Evolutionary conservation across 2,888 invertebrate species (phyloP), one percentile per base, ranked within the genome.

Genomic region (Hirtodrosophila trivittata): DNA sequence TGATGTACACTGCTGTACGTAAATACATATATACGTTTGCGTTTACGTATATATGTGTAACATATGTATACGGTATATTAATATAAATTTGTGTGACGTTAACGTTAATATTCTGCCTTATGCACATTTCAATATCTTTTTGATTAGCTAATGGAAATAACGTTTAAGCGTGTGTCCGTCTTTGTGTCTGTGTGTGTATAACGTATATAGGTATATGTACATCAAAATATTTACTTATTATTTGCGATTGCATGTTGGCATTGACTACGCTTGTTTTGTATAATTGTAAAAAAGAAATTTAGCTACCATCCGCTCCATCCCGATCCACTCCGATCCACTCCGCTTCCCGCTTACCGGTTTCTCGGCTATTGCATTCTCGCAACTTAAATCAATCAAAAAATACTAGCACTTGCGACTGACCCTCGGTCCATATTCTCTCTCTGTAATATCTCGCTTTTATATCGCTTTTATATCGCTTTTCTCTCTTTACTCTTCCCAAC

Each of bases 221-320:
- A 86, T 87, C 68, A 70, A 75, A 70, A 69, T 70, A 83, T 75
- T 71, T 70, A 25, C 64, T 62, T 69, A 49, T 52, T 69, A 49
- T 52, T 66, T 69, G 68, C 65, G 52, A 78, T 46, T 49, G 41
- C 77, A 54, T 60, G 39, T 75, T 69, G 65, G 56, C 70, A 58
- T 59, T 60, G 28, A 18, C 25, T 55, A 37, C 55, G 38, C 45
- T 59, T 70, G 54, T 77, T 68, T 52, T 68, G 42, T 68, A 84
- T 80, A 83, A 60, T 78, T 52, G 74, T 78, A 78, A 65, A 86
- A 85, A 87, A 64, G 58, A 78, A 86, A 83, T 86, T 87, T 76
- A 83, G 81, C 84, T 86, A 75, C 63, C 55, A 58, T 69, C 59
- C 49, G 55, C 18, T 21, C n/a, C n/a, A n/a, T n/a, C n/a, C n/a